These are phyloP conservation scores for Tenthredo scrophulariae DNA, from an alignment of 2,888 invertebrate genomes.

Conservation along the genomic window DNA sequence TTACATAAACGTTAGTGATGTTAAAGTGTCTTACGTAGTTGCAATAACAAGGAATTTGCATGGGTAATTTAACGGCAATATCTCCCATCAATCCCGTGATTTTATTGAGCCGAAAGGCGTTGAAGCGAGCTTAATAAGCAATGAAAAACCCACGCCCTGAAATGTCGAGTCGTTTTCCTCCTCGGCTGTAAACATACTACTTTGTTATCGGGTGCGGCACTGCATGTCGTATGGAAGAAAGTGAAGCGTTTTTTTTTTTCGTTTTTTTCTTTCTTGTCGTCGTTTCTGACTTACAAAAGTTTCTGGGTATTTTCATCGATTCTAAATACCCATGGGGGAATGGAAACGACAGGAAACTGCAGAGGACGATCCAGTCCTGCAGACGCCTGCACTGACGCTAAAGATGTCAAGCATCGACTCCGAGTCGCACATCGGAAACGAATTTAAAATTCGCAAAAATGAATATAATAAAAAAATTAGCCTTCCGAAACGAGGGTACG, in stretches of 20 bases:
- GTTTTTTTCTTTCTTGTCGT: background rate
- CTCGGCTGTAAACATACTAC: constrained; percentile 17
- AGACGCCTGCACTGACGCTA: background rate
- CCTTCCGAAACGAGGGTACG: background rate
- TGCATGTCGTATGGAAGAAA: background rate
- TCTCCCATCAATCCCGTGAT: background rate
- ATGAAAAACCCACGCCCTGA: constrained; percentile 31
- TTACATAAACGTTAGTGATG: background rate
- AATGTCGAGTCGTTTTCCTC: background rate
- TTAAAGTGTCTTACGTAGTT: background rate
- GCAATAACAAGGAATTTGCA: constrained; percentile 26
- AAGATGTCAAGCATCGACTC: background rate
- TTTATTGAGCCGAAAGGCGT: constrained; percentile 19
- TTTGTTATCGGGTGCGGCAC: constrained; percentile 27
- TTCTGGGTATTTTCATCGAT: background rate
- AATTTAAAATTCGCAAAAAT: background rate
- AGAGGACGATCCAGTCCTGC: background rate
- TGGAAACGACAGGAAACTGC: background rate
- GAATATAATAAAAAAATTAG: background rate
- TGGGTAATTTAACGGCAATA: constrained; percentile 23
- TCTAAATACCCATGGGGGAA: background rate
- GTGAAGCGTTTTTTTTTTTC: background rate
- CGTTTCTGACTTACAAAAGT: constrained; percentile 20
- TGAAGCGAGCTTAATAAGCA: constrained; percentile 34
- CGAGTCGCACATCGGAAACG: background rate